Evolutionary conservation across 2,888 invertebrate genomes (phyloP).

Genomic region (Heliothis peltigera): DNA sequence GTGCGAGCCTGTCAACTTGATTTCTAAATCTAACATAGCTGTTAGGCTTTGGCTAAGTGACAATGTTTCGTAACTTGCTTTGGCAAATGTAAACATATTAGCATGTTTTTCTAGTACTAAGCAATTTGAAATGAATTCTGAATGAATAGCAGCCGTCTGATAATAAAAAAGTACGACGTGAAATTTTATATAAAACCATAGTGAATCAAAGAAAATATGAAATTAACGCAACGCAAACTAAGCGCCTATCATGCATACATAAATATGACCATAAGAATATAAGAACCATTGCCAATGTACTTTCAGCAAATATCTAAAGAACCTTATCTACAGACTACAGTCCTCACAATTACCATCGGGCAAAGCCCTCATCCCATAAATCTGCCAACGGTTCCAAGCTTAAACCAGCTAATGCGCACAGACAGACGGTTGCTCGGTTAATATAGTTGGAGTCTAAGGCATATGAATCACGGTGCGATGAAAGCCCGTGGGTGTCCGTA

Average conservation of each 20-base stretch:
- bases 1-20: conserved; percentile 28
- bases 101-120: conserved; percentile 15
- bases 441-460: conserved; percentile 65
- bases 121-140: conserved; percentile 10
- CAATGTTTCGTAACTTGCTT: conserved; percentile 25
- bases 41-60: conserved; percentile 30
- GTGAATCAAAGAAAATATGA: too few relatives aligned
- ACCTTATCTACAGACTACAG: conserved; percentile 32
- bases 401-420: conserved; percentile 70
- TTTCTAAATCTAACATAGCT: conserved; percentile 43
- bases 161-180: too few relatives aligned
- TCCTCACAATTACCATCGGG: conserved; percentile 49
- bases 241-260: neutral
- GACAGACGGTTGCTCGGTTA: conserved; percentile 65
- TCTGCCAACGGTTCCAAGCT: conserved; percentile 63
- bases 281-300: conserved; percentile 31
- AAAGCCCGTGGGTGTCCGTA: conserved; percentile 83
- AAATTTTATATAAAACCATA: too few relatives aligned
- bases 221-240: neutral
- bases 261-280: neutral
- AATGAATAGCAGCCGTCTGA: neutral
- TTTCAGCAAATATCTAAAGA: conserved; percentile 9
- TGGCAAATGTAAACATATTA: conserved; percentile 5
- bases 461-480: conserved; percentile 85
- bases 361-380: conserved; percentile 63